Evolutionary conservation across 2,113 vertebrate species (phyloP), one percentile per base, ranked within the genome.

Genomic region (Pogonocichla stellata): DNA sequence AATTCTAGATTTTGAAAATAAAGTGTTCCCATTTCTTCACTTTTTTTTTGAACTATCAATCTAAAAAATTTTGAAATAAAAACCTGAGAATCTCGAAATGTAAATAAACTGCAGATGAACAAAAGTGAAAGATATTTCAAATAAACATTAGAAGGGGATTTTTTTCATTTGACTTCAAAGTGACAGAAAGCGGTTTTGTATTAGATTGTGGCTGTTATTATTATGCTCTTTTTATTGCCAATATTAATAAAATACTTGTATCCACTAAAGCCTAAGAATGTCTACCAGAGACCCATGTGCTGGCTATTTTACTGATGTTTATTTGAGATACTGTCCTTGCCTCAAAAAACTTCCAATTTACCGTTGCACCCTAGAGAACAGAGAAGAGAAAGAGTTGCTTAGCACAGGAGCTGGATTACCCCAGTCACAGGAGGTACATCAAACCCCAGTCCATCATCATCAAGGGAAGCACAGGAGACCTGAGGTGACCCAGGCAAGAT

Each of bases 1-100:
- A 72, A 93, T 91, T 88, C 91, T 80, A 95, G 87, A 94, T 93
- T 95, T 90, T 90, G 54, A 94, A 95, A 95, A 90, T 73, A 90
- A 65, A 90, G 66, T 16, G 23, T 82, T 91, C 38, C 14, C 51
- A 51, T 85, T 90, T 90, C 58, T 82, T 25, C 4, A 0, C 60
- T 36, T 64, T 58, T 97, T 43, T 80, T 86, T 84, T 2, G 14
- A 78, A 72, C 48, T 56, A 80, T 84, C 64, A 73, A 34, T 78
- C 86, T 66, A 83, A 42, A 51, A 88, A 80, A 77, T 84, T 86
- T 56, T 93, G 56, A 78, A 94, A 67, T 89, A 47, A 88, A 62
- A 88, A 71, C 2, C 73, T 33, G 18, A 67, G 65, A 89, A 86
- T 56, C 69, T 71, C 56, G 20, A 78, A 86, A 86, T 48, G 40